phyloP scores from a whole-genome alignment of 2,113 vertebrate species.

The Puffinus mauretanicus region DNA sequence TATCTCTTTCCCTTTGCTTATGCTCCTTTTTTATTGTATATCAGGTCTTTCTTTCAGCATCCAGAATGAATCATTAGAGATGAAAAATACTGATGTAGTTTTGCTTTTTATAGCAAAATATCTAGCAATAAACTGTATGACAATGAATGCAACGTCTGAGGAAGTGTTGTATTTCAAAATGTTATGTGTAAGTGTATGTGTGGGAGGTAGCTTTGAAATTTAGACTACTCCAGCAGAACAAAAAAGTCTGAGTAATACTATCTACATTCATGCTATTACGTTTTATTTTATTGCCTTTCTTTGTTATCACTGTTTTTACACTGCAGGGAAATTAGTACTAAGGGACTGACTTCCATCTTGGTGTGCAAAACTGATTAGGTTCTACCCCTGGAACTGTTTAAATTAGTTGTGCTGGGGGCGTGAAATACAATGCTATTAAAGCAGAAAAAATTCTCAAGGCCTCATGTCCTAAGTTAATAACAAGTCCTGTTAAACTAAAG shows the following conservation, averaged over 20 bases:
- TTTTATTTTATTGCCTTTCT: not conserved
- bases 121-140: not conserved
- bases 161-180: slow-evolving; percentile 48
- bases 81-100: not conserved
- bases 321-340: not conserved
- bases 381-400: not conserved
- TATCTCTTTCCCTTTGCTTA: not conserved
- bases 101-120: not conserved
- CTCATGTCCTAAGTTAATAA: not conserved
- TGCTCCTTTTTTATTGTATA: not conserved
- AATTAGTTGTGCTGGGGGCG: not conserved
- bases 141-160: not conserved
- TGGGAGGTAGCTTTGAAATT: slow-evolving; percentile 44
- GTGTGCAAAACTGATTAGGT: not conserved
- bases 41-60: not conserved
- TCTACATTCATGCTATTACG: not conserved
- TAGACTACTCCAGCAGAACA: slow-evolving; percentile 19
- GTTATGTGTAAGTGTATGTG: not conserved
- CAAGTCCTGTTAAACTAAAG: not conserved
- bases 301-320: not conserved
- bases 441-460: not conserved
- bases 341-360: not conserved
- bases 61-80: not conserved
- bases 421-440: not conserved
- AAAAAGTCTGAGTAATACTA: slow-evolving; percentile 31